Conservation (phyloP, 2,888 invertebrate genomes). For the Lochmaea crataegi region DNA sequence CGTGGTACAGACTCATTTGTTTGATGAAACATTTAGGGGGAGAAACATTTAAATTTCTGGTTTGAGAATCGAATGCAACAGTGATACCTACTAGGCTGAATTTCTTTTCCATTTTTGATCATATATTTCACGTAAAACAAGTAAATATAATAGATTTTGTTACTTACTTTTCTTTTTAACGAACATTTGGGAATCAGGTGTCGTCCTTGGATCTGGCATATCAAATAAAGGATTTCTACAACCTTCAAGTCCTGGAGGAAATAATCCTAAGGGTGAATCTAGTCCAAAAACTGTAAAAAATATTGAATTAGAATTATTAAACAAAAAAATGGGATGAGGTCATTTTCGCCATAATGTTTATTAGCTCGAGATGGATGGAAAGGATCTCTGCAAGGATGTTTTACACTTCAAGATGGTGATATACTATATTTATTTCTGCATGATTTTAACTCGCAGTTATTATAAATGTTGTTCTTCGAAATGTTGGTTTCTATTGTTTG, state of each 20-base stretch:
- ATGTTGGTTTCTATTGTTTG: too few species aligned
- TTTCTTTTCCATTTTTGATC: too few species aligned
- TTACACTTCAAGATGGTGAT: background rate
- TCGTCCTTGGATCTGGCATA: constrained; percentile 76
- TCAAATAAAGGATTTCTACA: constrained; percentile 81
- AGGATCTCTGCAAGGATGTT: background rate
- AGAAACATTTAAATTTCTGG: too few species aligned
- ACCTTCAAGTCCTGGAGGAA: constrained; percentile 81
- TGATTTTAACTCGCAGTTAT: too few species aligned
- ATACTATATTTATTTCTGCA: too few species aligned
- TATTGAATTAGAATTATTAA: background rate
- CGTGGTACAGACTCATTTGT: too few species aligned
- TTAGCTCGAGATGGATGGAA: background rate
- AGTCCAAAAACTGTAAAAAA: constrained; percentile 77
- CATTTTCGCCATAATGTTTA: background rate
- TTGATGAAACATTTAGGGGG: too few species aligned
- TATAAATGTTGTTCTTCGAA: background rate
- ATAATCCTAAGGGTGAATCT: constrained; percentile 79
- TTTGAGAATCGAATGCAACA: too few species aligned
- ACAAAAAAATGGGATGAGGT: background rate
- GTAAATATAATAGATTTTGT: background rate
- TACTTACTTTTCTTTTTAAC: constrained; percentile 85
- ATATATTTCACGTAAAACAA: too few species aligned
- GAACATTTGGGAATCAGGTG: constrained; percentile 74
- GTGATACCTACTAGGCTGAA: too few species aligned